These are phyloP conservation scores for Melipona bicolor DNA, from an alignment of 2,888 invertebrate species.

Conservation along the genomic window DNA sequence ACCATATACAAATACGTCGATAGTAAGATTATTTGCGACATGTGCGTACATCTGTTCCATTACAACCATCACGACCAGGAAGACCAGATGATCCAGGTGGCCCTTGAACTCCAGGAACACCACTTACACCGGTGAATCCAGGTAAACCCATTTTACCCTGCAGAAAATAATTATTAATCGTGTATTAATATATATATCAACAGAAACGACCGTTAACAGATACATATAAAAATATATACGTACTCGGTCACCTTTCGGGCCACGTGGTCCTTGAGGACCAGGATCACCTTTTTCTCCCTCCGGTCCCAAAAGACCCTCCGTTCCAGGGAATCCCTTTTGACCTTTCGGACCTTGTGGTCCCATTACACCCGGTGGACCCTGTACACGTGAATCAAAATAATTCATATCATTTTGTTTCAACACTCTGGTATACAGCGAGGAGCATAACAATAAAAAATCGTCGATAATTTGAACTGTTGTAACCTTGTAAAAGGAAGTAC, in stretches of 20 bases:
- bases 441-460: too few relatives aligned
- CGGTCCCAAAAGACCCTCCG: conserved; percentile 93
- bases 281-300: conserved; percentile 96
- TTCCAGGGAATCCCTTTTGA: conserved; percentile 91
- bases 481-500: too few relatives aligned
- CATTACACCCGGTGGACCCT: conserved; percentile 91
- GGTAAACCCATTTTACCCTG: conserved; percentile 94
- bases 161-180: background rate
- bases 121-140: conserved; percentile 92
- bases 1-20: too few relatives aligned
- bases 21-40: background rate
- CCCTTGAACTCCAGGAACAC: conserved; percentile 90
- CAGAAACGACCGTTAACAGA: background rate
- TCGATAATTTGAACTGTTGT: too few relatives aligned
- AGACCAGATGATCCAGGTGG: conserved; percentile 89
- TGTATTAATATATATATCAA: background rate
- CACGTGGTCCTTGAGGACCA: conserved; percentile 92
- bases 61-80: conserved; percentile 97
- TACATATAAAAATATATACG: conserved; percentile 53
- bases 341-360: conserved; percentile 91
- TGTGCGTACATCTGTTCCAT: conserved; percentile 94
- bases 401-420: background rate
- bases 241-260: conserved; percentile 92
- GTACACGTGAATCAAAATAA: background rate
- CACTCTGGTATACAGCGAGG: too few relatives aligned